phyloP scores from a whole-genome alignment of 1,140 invertebrate genomes.

The Oscheius sp. region DNA sequence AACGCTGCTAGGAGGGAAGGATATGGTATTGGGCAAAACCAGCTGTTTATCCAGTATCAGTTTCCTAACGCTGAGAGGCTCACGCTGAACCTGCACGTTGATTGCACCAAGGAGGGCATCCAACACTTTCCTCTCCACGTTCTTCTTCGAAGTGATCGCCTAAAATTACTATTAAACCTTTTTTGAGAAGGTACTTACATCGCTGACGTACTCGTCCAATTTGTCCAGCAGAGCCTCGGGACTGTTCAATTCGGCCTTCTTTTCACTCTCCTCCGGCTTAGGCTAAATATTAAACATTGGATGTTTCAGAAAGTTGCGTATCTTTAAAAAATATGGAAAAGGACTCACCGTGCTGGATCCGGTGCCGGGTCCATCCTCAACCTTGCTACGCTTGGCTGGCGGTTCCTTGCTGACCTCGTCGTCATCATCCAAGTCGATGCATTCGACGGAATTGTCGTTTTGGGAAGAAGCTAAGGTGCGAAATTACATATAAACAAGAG shows the following conservation, averaged over 20 bases:
- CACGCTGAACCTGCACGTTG: slow-evolving; percentile 57
- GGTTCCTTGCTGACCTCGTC: slow-evolving; percentile 30
- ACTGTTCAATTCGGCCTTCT: slow-evolving; percentile 43
- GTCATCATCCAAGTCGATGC: slow-evolving; percentile 44
- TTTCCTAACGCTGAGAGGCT: slow-evolving; percentile 53
- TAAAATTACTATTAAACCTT: not conserved
- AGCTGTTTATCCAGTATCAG: slow-evolving; percentile 60
- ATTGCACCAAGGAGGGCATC: slow-evolving; percentile 56
- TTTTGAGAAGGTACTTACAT: slow-evolving; percentile 6
- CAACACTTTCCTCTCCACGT: slow-evolving; percentile 53
- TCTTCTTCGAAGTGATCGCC: slow-evolving; percentile 44
- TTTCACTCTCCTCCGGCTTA: slow-evolving; percentile 22
- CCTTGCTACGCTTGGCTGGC: slow-evolving; percentile 39
- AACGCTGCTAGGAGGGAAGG: slow-evolving; percentile 49
- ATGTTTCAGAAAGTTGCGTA: not conserved
- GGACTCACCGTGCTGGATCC: too few relatives aligned
- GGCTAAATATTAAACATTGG: too few relatives aligned
- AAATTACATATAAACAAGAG: not conserved
- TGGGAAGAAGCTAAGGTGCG: not conserved
- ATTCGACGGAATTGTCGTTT: slow-evolving; percentile 29
- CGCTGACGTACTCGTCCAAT: slow-evolving; percentile 50
- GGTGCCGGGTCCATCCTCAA: slow-evolving; percentile 8
- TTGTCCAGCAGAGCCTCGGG: slow-evolving; percentile 46
- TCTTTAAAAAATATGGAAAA: not conserved
- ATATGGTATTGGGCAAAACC: slow-evolving; percentile 60